Conservation (phyloP, 1,140 invertebrate species). For the Macrocentrus cingulum region DNA sequence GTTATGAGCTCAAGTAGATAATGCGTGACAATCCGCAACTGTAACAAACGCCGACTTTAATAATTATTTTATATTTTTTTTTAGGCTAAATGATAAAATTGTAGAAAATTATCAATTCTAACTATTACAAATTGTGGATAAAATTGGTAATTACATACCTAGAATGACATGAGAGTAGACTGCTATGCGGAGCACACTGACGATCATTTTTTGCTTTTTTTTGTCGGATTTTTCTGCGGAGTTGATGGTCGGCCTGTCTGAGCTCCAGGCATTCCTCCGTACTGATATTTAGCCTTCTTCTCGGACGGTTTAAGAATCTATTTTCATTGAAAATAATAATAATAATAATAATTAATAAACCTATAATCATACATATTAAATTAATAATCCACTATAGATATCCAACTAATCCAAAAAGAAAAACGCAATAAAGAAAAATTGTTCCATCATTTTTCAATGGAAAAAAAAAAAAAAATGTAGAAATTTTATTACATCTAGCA, state of each 20-base stretch:
- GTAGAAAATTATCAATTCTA: constrained; percentile 2
- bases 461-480: too few species aligned
- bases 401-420: too few species aligned
- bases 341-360: constrained; percentile 2
- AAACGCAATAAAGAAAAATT: too few species aligned
- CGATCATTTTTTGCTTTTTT: constrained; percentile 70
- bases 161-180: constrained; percentile 48
- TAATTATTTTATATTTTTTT: too few species aligned
- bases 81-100: too few species aligned
- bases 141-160: constrained; percentile 22
- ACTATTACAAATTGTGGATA: constrained; percentile 2
- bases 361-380: background rate
- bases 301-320: constrained; percentile 98
- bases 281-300: constrained; percentile 99
- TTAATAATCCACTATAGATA: too few species aligned
- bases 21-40: constrained; percentile 33
- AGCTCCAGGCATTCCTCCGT: constrained; percentile 75
- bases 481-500: too few species aligned
- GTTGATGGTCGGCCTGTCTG: constrained; percentile 75
- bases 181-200: constrained; percentile 47
- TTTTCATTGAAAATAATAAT: background rate
- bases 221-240: constrained; percentile 83
- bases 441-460: too few species aligned
- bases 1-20: constrained; percentile 28
- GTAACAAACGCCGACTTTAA: constrained; percentile 20